These are phyloP conservation scores for Hypolimnas misippus DNA, from an alignment of 2,888 invertebrate species.

Conservation along the genomic window DNA sequence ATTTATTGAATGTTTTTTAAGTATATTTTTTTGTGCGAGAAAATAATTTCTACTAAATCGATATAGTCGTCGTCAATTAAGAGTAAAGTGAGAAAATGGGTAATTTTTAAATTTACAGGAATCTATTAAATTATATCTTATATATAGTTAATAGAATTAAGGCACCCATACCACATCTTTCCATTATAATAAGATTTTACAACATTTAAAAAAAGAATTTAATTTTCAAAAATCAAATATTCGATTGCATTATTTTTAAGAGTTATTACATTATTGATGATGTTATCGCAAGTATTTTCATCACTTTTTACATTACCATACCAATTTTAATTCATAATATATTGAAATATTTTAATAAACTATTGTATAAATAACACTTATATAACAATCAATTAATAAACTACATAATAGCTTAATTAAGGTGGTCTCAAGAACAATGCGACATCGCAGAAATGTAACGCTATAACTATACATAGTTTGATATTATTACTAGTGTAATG, in stretches of 20 bases:
- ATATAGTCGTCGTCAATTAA: neutral
- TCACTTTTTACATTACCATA: neutral
- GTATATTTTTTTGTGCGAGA: too few species aligned
- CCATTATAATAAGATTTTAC: too few species aligned
- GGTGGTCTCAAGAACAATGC: constrained; percentile 11
- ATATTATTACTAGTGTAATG: constrained; percentile 12
- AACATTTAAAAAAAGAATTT: too few species aligned
- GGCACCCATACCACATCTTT: too few species aligned
- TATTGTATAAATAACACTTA: too few species aligned
- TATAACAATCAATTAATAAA: neutral
- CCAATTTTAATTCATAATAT: neutral
- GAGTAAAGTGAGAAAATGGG: too few species aligned
- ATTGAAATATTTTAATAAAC: neutral
- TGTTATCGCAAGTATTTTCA: neutral
- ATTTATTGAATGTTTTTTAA: too few species aligned
- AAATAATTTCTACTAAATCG: too few species aligned
- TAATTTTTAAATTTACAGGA: too few species aligned
- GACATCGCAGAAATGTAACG: constrained; percentile 17
- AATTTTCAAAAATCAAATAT: too few species aligned
- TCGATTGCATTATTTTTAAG: too few species aligned
- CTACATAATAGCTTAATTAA: constrained; percentile 9
- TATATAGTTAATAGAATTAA: constrained; percentile 23
- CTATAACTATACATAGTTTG: constrained; percentile 10
- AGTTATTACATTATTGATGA: too few species aligned
- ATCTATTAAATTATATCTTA: neutral